These are phyloP conservation scores for Mimachlamys varia DNA, from an alignment of 2,888 invertebrate species.

Conservation along the genomic window DNA sequence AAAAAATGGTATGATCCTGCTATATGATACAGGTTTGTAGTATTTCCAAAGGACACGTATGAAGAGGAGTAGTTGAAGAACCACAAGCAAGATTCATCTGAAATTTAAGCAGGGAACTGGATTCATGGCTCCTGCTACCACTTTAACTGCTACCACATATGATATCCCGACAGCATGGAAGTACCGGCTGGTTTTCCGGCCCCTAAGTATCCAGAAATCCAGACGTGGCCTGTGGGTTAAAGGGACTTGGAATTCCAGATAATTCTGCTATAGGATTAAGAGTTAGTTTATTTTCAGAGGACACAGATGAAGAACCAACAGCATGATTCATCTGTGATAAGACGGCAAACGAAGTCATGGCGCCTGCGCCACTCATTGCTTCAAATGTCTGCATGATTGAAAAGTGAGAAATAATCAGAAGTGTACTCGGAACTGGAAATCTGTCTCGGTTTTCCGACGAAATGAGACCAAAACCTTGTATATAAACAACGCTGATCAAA, in stretches of 20 bases:
- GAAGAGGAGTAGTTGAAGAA: not conserved
- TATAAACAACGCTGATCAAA: not conserved
- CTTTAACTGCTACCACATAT: not conserved
- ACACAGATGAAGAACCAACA: not conserved
- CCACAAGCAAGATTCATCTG: slow-evolving; percentile 49
- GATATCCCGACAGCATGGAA: not conserved
- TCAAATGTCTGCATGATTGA: not conserved
- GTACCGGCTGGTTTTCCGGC: not conserved
- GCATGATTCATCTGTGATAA: slow-evolving; percentile 49
- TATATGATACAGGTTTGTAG: not conserved
- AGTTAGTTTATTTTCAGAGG: slow-evolving; percentile 38
- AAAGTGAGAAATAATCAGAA: not conserved
- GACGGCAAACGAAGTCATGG: slow-evolving; percentile 40
- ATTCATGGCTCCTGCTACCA: slow-evolving; percentile 36
- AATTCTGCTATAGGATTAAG: not conserved
- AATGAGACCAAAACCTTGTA: slow-evolving; percentile 8
- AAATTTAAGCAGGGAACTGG: slow-evolving; percentile 38
- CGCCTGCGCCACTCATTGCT: not conserved
- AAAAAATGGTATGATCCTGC: not conserved
- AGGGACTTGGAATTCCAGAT: not conserved
- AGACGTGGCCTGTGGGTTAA: slow-evolving; percentile 29
- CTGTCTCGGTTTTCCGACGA: not conserved
- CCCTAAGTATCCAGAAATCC: slow-evolving; percentile 32
- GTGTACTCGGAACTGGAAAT: not conserved
- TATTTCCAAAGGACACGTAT: slow-evolving; percentile 14